Evolutionary conservation across 2,113 vertebrate genomes (phyloP).

Genomic region (Protobothrops mucrosquamatus): DNA sequence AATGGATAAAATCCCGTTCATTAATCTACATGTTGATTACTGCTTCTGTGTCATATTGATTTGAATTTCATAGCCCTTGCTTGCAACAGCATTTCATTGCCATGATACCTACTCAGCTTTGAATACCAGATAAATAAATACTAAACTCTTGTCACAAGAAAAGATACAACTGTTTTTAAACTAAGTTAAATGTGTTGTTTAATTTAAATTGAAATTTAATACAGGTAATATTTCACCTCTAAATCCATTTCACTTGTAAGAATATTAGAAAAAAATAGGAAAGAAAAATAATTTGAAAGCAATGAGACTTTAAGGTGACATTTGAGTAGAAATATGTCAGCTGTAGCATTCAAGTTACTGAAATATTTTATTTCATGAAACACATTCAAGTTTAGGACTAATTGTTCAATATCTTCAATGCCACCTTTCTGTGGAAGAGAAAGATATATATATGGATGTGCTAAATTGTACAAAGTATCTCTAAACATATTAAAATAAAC

Average conservation of each 20-base stretch:
- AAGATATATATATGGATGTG: neutral
- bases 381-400: neutral
- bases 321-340: neutral
- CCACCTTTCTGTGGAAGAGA: neutral
- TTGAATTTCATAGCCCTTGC: constrained; percentile 56
- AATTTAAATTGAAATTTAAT: neutral
- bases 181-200: constrained; percentile 3
- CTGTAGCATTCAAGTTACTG: neutral
- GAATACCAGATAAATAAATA: constrained; percentile 42
- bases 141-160: constrained; percentile 47
- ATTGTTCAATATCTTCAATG: neutral
- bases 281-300: neutral
- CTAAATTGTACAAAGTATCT: neutral
- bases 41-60: constrained; percentile 67
- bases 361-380: constrained; percentile 8
- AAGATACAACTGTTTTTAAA: neutral
- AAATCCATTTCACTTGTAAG: neutral
- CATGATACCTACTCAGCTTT: constrained; percentile 36
- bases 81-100: constrained; percentile 58
- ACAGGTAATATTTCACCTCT: neutral
- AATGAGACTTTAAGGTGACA: neutral
- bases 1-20: constrained; percentile 64
- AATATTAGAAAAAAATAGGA: neutral
- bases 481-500: neutral
- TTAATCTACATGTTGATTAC: constrained; percentile 80